phyloP scores from a whole-genome alignment of 1,140 invertebrate genomes.

The Manduca sexta region DNA sequence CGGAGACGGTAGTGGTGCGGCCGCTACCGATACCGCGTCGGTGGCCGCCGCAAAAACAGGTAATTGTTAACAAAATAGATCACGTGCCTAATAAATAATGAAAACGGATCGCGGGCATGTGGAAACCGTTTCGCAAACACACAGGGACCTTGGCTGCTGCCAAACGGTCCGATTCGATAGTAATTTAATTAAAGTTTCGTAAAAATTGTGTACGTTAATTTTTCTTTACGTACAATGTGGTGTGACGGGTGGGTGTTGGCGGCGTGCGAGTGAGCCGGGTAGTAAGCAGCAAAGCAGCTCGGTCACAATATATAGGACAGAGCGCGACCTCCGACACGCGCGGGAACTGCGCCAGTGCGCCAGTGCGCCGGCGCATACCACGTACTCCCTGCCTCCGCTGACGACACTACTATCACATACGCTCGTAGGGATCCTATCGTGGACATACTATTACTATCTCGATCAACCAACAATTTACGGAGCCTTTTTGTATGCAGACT shows the following conservation, averaged over 20 bases:
- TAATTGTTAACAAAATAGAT: slow-evolving; percentile 17
- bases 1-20: slow-evolving; percentile 39
- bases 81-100: slow-evolving; percentile 25
- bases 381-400: too few relatives aligned
- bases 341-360: slow-evolving; percentile 38
- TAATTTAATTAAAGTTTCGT: slow-evolving; percentile 34
- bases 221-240: slow-evolving; percentile 42
- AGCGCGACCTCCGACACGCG: slow-evolving; percentile 47
- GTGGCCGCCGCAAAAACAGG: slow-evolving; percentile 7
- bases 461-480: too few relatives aligned
- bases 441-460: too few relatives aligned
- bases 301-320: slow-evolving; percentile 65
- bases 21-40: slow-evolving; percentile 36
- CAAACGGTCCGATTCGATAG: slow-evolving; percentile 10
- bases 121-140: slow-evolving; percentile 5
- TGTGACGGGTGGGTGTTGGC: slow-evolving; percentile 39
- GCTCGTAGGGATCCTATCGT: too few relatives aligned
- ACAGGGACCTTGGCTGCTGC: slow-evolving; percentile 30
- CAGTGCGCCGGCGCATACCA: too few relatives aligned
- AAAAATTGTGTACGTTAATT: slow-evolving; percentile 7
- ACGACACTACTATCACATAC: too few relatives aligned
- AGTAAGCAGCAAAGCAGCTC: slow-evolving; percentile 43
- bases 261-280: slow-evolving; percentile 44
- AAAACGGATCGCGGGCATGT: slow-evolving; percentile 5
- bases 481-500: too few relatives aligned